A percentile compares a stretch with the other conserved stretches of the same genome.
phyloP scores from a whole-genome alignment of 2,888 invertebrate genomes.

The Drosophila peninsularis region DNA sequence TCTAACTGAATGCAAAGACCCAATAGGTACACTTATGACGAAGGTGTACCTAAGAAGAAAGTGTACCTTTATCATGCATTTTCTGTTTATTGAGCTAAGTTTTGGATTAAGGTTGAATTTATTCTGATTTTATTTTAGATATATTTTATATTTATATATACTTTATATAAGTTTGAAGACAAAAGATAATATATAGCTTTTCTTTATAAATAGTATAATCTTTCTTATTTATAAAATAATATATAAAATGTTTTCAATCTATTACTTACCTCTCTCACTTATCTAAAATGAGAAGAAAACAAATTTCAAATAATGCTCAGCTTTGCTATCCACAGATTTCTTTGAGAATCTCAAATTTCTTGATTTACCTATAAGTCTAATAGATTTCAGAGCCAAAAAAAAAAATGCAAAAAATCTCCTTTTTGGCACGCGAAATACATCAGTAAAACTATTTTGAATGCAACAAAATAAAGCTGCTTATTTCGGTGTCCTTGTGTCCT shows the following conservation, averaged over 20 bases:
- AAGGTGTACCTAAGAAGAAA: not conserved
- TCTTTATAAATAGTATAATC: too few relatives aligned
- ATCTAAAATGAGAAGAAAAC: not conserved
- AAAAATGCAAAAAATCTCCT: too few relatives aligned
- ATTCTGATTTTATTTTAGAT: too few relatives aligned
- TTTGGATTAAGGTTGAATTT: not conserved
- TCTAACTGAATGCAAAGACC: not conserved
- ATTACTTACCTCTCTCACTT: not conserved
- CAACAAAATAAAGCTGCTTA: slow-evolving; percentile 11
- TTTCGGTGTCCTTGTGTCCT: not conserved
- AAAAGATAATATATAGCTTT: too few relatives aligned
- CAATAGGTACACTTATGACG: not conserved
- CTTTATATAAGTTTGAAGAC: too few relatives aligned
- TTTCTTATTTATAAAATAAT: too few relatives aligned
- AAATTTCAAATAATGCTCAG: not conserved
- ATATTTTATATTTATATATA: too few relatives aligned
- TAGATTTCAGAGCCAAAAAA: not conserved
- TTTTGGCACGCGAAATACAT: slow-evolving; percentile 4
- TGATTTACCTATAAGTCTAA: not conserved
- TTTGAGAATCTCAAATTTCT: not conserved
- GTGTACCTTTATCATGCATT: not conserved
- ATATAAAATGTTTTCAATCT: too few relatives aligned
- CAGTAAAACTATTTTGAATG: slow-evolving; percentile 1
- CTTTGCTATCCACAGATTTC: not conserved
- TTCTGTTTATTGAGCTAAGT: not conserved